Conservation (phyloP, 1,140 invertebrate species). For the Drosophila micromelanica region DNA sequence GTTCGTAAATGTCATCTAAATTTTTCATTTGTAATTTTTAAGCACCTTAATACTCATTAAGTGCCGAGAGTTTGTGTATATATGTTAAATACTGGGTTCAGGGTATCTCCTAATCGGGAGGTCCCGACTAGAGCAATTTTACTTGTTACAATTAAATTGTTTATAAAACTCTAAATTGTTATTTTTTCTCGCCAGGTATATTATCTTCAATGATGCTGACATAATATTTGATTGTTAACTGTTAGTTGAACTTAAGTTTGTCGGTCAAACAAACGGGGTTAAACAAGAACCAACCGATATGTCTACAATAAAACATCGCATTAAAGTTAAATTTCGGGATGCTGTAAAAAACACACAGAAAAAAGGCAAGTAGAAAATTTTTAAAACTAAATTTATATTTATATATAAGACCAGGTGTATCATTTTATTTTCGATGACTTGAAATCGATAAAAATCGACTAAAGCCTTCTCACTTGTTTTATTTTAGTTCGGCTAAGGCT, state of each 20-base stretch:
- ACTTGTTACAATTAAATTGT: no score
- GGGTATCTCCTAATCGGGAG: no score
- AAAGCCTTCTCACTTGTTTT: no score
- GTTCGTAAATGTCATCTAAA: no score
- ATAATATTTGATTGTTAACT: not conserved
- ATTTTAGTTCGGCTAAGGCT: no score
- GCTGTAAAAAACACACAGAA: not conserved
- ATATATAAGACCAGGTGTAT: no score
- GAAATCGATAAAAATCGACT: not conserved
- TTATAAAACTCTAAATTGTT: not conserved
- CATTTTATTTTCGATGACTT: not conserved
- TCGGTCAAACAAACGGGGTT: not conserved
- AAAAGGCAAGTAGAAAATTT: not conserved
- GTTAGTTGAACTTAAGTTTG: not conserved
- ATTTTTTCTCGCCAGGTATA: not conserved
- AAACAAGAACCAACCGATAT: not conserved
- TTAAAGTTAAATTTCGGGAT: constrained; percentile 13
- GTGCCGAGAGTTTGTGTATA: no score
- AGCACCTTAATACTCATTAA: no score
- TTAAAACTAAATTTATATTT: not conserved
- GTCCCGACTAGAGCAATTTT: no score
- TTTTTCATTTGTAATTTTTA: no score
- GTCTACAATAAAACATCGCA: constrained; percentile 12
- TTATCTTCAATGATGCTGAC: not conserved
- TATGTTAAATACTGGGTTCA: no score